Conservation (phyloP, 2,113 vertebrate genomes). For the Paracanthobrama guichenoti region DNA sequence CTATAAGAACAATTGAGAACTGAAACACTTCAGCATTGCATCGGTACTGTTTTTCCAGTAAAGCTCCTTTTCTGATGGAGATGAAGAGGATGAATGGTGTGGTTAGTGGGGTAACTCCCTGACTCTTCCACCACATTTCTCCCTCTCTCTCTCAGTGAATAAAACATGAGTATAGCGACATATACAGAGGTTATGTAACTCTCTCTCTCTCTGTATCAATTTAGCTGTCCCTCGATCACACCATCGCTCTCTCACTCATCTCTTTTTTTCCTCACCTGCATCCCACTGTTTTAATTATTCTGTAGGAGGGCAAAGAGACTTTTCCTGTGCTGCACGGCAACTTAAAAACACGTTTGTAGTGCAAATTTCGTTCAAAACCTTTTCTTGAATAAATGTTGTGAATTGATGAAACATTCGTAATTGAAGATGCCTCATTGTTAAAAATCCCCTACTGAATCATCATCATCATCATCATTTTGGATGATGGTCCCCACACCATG, state of each 20-base stretch:
- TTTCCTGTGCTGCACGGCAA: constrained; percentile 56
- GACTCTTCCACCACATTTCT: not conserved
- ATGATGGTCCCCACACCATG: not conserved
- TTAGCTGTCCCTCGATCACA: not conserved
- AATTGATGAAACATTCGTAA: constrained; percentile 11
- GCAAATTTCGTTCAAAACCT: constrained; percentile 8
- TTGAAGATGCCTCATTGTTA: not conserved
- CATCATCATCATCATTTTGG: not conserved
- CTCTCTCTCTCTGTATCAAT: not conserved
- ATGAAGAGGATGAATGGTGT: not conserved
- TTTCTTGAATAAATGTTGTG: constrained; percentile 6
- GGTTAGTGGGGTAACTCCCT: constrained; percentile 8
- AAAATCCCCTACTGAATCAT: not conserved
- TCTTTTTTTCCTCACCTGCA: constrained; percentile 63
- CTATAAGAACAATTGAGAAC: not conserved
- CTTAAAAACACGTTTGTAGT: constrained; percentile 64
- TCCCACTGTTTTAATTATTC: constrained; percentile 74
- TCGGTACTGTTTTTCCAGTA: not conserved
- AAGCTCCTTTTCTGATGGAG: not conserved
- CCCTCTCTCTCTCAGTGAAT: not conserved
- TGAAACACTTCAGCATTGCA: not conserved
- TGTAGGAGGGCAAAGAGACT: constrained; percentile 65
- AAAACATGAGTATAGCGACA: constrained; percentile 18
- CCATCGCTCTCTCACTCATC: not conserved
- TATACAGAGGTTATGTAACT: constrained; percentile 17